Evolutionary conservation across 2,888 invertebrate species (phyloP).

Genomic region (Spilosoma lubricipeda): DNA sequence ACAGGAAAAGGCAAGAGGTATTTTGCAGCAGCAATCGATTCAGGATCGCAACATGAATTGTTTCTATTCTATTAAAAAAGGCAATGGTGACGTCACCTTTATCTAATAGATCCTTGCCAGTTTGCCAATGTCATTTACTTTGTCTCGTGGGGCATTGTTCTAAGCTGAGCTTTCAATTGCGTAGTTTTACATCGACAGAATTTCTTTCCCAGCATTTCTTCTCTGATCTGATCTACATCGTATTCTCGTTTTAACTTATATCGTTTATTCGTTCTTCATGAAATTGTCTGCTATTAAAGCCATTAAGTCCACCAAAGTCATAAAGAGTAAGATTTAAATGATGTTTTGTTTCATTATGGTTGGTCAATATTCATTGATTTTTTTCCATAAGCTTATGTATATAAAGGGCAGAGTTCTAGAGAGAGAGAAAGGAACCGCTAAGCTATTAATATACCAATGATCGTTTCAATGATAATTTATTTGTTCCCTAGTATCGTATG

Average conservation of each 20-base stretch:
- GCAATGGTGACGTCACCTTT: neutral
- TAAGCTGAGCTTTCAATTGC: neutral
- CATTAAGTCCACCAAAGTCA: too few species aligned
- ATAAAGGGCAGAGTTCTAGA: neutral
- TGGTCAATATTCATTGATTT: neutral
- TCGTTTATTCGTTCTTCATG: neutral
- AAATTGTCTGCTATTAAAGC: neutral
- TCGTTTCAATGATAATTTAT: neutral
- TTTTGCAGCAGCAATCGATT: neutral
- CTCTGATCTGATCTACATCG: neutral
- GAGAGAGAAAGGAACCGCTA: neutral
- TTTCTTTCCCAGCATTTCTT: neutral
- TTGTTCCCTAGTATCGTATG: conserved; percentile 30
- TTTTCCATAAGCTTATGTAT: neutral
- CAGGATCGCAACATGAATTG: neutral
- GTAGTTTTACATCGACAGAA: neutral
- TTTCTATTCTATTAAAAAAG: neutral
- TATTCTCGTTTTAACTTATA: neutral
- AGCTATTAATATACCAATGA: neutral
- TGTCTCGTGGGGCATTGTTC: neutral
- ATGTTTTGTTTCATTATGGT: neutral
- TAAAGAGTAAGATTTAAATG: neutral
- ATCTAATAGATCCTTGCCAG: neutral
- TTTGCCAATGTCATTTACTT: neutral
- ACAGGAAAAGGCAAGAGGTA: neutral